Conservation (phyloP, 2,113 vertebrate genomes). For the Cisticola juncidis region DNA sequence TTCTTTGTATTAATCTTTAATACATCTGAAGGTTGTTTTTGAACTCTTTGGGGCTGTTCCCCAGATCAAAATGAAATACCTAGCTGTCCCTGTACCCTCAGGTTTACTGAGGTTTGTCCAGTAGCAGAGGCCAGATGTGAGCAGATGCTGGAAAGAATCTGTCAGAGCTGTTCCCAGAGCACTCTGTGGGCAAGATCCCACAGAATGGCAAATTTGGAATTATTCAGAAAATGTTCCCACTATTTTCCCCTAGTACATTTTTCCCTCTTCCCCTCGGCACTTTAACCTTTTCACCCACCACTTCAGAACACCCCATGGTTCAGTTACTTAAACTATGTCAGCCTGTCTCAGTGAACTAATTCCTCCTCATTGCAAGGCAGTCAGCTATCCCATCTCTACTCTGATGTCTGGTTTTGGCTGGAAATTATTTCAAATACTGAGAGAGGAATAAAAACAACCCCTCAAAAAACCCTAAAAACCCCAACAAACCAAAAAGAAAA, state of each 20-base stretch:
- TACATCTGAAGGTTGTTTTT: neutral
- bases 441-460: neutral
- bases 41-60: neutral
- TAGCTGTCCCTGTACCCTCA: neutral
- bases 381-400: neutral
- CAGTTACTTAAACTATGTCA: neutral
- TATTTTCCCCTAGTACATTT: neutral
- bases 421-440: neutral
- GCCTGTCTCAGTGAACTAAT: neutral
- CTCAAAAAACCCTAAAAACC: no score
- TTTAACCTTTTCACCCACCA: neutral
- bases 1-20: neutral
- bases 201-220: neutral
- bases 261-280: neutral
- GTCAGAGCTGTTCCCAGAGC: neutral
- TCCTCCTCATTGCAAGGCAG: neutral
- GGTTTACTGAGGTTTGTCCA: neutral
- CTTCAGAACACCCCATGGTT: neutral
- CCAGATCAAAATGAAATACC: neutral
- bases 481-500: neutral
- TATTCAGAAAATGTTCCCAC: neutral
- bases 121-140: neutral
- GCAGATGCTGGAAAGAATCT: neutral
- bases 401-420: neutral
- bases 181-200: neutral